Evolutionary conservation across 1,140 invertebrate species (phyloP), one percentile per base, ranked within the genome.

Genomic region (Asbolus verrucosus): DNA sequence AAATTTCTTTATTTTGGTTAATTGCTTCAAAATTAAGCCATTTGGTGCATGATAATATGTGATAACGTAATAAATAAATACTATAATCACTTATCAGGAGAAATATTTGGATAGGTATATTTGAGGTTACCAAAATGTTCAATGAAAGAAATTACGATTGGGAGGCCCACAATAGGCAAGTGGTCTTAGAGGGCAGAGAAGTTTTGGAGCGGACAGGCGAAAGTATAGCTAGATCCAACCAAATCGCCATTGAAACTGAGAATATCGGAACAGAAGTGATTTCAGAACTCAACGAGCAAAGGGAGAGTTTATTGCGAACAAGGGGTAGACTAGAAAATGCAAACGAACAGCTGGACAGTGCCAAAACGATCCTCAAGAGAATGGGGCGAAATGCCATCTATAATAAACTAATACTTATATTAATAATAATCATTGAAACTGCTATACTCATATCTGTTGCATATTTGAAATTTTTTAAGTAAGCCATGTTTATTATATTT

Each of bases 221-320:
- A 27, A 91, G 89, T 71, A 82, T 94, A 8, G 83, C 84, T 1
- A 82, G 91, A 68, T 90, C 91, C 1, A 89, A 91, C 70, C 87
- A 87, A 74, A 85, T 92, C 43, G 91, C 93, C 8, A 84, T 88
- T 5, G 92, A 94, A 79, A 93, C 91, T 0, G 93, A 94, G 81
- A 84, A 88, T 75, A 86, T 94, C 72, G 93, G 92, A 0, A 88
- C 87, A 1, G 90, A 91, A 78, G 91, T 93, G 4, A 84, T 92
- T 36, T 75, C 75, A 1, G 84, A 85, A 43, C 73, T 85, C 30
- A 78, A 75, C 5, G 79, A 81, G 15, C 84, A 85, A 71, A 73
- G 84, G 14, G 84, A 85, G 74, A 78, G 84, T 3, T 59, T 85
- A 18, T 65, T 85, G 8, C 75, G 84, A 18, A 81, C 82, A 6